phyloP scores from a whole-genome alignment of 2,888 invertebrate genomes.

The Callimorpha dominula region DNA sequence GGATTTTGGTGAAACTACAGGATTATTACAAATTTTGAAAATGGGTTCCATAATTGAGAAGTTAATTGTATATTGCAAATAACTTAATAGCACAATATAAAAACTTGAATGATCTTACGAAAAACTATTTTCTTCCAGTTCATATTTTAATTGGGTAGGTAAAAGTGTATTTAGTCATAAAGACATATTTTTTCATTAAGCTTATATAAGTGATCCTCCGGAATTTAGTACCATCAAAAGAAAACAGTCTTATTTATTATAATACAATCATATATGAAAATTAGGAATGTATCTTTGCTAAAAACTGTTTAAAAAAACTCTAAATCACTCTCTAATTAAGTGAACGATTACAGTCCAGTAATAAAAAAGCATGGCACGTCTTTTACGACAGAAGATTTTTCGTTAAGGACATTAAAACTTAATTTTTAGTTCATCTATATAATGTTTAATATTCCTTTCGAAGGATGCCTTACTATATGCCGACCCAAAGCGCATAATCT shows the following conservation, averaged over 20 bases:
- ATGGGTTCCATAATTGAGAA: no score
- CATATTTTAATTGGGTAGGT: neutral
- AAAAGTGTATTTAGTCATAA: no score
- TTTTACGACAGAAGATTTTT: neutral
- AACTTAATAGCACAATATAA: neutral
- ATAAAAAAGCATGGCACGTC: neutral
- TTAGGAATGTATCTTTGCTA: no score
- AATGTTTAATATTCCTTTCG: neutral
- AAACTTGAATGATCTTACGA: neutral
- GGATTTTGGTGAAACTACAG: slow-evolving; percentile 16
- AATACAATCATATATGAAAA: no score
- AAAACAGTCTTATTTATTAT: no score
- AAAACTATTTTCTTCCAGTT: neutral
- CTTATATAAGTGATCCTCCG: no score
- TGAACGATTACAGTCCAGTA: neutral
- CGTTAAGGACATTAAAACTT: neutral
- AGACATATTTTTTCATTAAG: no score
- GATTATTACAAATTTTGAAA: no score
- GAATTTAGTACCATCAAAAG: no score
- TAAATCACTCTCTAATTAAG: neutral
- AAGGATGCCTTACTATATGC: neutral
- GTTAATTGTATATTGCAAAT: neutral
- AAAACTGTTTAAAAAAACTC: neutral
- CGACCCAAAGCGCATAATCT: neutral
- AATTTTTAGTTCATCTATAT: neutral